phyloP scores from a whole-genome alignment of 1,140 invertebrate genomes.

The Apolygus lucorum region DNA sequence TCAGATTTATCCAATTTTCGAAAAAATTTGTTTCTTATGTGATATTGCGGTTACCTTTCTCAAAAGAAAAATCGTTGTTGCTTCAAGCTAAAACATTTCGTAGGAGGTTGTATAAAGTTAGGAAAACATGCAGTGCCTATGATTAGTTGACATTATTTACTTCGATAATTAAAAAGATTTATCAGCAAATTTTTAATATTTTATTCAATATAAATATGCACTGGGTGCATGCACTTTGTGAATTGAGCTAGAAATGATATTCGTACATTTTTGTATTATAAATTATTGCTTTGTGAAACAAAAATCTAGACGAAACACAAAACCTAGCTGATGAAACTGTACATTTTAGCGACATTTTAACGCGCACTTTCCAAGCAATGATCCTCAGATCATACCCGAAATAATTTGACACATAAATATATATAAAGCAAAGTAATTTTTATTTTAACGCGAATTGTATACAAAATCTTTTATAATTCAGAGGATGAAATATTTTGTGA shows the following conservation, averaged over 20 bases:
- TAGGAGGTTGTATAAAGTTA: slow-evolving; percentile 23
- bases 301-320: slow-evolving; percentile 4
- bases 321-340: slow-evolving; percentile 7
- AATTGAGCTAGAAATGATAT: slow-evolving; percentile 26
- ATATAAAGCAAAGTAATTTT: not conserved
- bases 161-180: slow-evolving; percentile 1
- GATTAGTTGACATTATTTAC: slow-evolving; percentile 14
- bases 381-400: too few relatives aligned
- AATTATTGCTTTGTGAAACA: slow-evolving; percentile 4
- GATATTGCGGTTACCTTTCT: slow-evolving; percentile 14
- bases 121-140: slow-evolving; percentile 24
- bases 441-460: not conserved
- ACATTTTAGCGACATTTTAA: not conserved
- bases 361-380: too few relatives aligned
- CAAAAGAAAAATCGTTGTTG: slow-evolving; percentile 1
- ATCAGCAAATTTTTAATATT: slow-evolving; percentile 24
- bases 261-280: slow-evolving; percentile 9
- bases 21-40: slow-evolving; percentile 20
- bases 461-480: not conserved
- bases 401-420: too few relatives aligned
- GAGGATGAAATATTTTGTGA: not conserved
- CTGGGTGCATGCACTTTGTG: slow-evolving; percentile 29
- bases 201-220: slow-evolving; percentile 18
- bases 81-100: slow-evolving; percentile 14
- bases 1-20: too few relatives aligned